phyloP scores from a whole-genome alignment of 2,797 vertebrate genomes.

The Tangara arthus region DNA sequence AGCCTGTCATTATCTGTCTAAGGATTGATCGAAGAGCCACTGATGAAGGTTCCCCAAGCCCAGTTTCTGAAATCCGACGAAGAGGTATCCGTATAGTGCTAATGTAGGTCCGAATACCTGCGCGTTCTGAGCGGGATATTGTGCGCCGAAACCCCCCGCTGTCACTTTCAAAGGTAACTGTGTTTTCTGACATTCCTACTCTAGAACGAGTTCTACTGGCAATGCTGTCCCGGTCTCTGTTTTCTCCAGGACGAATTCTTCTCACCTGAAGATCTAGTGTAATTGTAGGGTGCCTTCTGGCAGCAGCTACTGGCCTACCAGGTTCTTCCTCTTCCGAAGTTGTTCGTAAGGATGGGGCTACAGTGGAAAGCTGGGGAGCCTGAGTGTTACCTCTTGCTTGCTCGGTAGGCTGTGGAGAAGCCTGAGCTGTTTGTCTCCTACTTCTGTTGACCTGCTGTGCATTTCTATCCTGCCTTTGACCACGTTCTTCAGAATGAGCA shows the following conservation, averaged over 20 bases:
- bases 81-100: slow-evolving; percentile 93
- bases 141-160: slow-evolving; percentile 90
- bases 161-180: slow-evolving; percentile 88
- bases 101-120: slow-evolving; percentile 90
- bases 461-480: slow-evolving; percentile 48
- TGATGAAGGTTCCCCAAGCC: slow-evolving; percentile 88
- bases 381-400: slow-evolving; percentile 52
- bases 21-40: slow-evolving; percentile 88
- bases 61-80: slow-evolving; percentile 87
- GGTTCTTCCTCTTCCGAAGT: slow-evolving; percentile 80
- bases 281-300: slow-evolving; percentile 88
- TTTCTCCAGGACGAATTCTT: slow-evolving; percentile 90
- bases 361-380: slow-evolving; percentile 54
- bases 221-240: slow-evolving; percentile 90
- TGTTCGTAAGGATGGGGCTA: slow-evolving; percentile 76
- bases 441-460: slow-evolving; percentile 31
- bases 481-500: neutral
- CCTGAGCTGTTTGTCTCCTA: slow-evolving; percentile 42
- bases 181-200: slow-evolving; percentile 86
- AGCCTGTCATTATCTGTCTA: slow-evolving; percentile 94
- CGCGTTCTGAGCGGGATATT: slow-evolving; percentile 89
- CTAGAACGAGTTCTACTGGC: slow-evolving; percentile 92
- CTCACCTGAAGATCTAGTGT: slow-evolving; percentile 93
- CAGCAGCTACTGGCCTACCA: slow-evolving; percentile 42
- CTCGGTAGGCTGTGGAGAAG: slow-evolving; percentile 67